phyloP scores from a whole-genome alignment of 1,140 invertebrate species.

The Steinernema feltiae region DNA sequence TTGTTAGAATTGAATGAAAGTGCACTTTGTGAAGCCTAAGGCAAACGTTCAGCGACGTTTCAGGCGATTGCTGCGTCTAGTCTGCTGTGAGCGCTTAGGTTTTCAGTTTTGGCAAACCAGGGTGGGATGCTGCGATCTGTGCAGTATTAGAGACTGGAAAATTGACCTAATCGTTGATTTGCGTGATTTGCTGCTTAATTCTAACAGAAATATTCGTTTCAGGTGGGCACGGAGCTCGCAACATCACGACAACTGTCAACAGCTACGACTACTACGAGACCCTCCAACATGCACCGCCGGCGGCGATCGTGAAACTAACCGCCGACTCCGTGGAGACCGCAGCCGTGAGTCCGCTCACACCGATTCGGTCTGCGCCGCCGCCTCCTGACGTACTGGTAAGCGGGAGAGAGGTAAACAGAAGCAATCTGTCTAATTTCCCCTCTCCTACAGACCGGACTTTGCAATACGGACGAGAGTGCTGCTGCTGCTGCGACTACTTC shows the following conservation, averaged over 20 bases:
- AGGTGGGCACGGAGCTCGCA: not conserved
- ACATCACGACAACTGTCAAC: slow-evolving; percentile 19
- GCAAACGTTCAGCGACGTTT: too few species aligned
- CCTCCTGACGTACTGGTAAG: slow-evolving; percentile 26
- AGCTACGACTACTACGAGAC: slow-evolving; percentile 21
- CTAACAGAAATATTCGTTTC: too few species aligned
- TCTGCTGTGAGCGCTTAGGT: too few species aligned
- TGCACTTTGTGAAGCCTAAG: too few species aligned
- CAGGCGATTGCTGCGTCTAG: too few species aligned
- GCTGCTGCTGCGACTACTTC: not conserved
- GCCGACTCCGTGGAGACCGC: not conserved
- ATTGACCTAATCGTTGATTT: too few species aligned
- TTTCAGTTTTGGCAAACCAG: too few species aligned
- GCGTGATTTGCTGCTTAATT: too few species aligned
- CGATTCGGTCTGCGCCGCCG: slow-evolving; percentile 43
- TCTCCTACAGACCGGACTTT: not conserved
- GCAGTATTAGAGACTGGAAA: too few species aligned
- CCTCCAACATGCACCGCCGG: not conserved
- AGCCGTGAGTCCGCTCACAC: slow-evolving; percentile 24
- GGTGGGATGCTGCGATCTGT: too few species aligned
- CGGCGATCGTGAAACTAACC: not conserved
- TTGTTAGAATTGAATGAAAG: too few species aligned
- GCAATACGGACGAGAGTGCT: not conserved
- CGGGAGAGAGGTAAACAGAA: not conserved
- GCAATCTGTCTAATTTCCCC: not conserved